Evolutionary conservation across 2,888 invertebrate genomes (phyloP).

Genomic region (Drosophila yooni): DNA sequence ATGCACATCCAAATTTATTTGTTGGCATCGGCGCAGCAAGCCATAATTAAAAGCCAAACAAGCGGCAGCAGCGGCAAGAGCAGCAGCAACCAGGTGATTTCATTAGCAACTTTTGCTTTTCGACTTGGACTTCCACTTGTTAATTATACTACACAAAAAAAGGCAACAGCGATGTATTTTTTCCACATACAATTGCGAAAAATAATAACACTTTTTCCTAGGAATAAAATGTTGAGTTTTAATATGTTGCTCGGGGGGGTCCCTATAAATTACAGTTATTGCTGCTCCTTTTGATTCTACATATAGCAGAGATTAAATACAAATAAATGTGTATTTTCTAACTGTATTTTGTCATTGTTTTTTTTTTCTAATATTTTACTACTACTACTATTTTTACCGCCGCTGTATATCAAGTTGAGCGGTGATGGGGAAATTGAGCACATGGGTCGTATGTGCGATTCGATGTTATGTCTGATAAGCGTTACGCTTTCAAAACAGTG

Average conservation of each 20-base stretch:
- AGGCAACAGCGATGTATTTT: background rate
- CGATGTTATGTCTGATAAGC: constrained; percentile 36
- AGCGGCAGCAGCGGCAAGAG: constrained; percentile 47
- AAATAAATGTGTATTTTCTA: too few species aligned
- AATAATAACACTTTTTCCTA: background rate
- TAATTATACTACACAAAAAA: constrained; percentile 57
- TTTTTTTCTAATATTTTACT: background rate
- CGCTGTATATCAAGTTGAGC: constrained; percentile 19
- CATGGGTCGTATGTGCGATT: constrained; percentile 47
- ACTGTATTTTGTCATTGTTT: too few species aligned
- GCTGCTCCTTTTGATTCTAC: background rate
- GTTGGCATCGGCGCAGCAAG: constrained; percentile 69
- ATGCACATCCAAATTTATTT: constrained; percentile 70
- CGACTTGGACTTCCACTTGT: constrained; percentile 54
- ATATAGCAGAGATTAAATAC: background rate
- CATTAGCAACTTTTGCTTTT: constrained; percentile 58
- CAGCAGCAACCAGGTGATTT: constrained; percentile 58
- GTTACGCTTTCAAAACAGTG: constrained; percentile 34
- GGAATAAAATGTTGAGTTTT: background rate
- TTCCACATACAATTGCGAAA: background rate
- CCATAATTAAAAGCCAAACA: constrained; percentile 78
- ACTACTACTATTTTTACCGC: background rate
- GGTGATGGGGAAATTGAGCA: constrained; percentile 15
- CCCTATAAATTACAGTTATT: background rate
- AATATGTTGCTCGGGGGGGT: background rate